Evolutionary conservation across 2,797 vertebrate genomes (phyloP).

Genomic region (Hydrocynus forskahlii): DNA sequence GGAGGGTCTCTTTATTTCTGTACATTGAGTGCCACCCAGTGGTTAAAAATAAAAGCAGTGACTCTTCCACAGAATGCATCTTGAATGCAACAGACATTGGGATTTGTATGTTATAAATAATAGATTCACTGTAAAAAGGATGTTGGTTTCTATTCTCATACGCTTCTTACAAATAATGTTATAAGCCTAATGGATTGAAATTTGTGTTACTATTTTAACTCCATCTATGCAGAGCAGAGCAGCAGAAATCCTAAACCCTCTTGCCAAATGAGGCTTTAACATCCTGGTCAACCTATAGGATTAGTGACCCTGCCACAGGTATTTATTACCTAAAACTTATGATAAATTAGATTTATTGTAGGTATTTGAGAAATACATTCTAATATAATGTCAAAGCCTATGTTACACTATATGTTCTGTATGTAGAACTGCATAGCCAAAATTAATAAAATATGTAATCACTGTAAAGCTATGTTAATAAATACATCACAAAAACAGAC

Average conservation of each 20-base stretch:
- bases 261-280: background rate
- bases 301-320: background rate
- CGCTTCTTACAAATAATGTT: background rate
- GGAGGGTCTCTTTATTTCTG: background rate
- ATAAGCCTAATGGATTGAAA: background rate
- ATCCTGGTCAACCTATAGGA: background rate
- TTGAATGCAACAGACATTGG: background rate
- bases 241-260: background rate
- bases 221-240: background rate
- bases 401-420: background rate
- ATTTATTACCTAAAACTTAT: background rate
- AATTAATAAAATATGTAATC: background rate
- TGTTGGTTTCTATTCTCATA: background rate
- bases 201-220: background rate
- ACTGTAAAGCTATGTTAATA: background rate
- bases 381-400: background rate
- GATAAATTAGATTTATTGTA: conserved; percentile 14
- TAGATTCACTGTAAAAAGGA: background rate
- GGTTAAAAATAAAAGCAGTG: conserved; percentile 12
- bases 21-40: conserved; percentile 39
- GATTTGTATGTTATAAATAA: background rate
- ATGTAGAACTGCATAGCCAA: background rate
- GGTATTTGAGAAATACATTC: conserved; percentile 18
- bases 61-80: background rate
- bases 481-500: conserved; percentile 7